These are phyloP conservation scores for Tipula vernalis DNA, from an alignment of 2,888 invertebrate species.

Conservation along the genomic window DNA sequence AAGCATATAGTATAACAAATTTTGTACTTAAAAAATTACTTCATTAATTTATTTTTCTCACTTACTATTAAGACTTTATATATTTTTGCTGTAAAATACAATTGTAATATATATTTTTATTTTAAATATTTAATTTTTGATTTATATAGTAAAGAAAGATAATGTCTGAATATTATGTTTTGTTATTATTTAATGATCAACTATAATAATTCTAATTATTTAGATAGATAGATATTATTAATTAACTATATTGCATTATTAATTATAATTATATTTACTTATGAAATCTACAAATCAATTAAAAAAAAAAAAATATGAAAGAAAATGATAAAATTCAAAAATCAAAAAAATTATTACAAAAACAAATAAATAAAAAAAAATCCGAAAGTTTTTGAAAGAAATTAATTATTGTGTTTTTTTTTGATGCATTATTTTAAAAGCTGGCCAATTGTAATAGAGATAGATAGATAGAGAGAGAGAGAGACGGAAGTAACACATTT, in stretches of 20 bases:
- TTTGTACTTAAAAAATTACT: neutral
- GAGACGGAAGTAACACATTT: too few species aligned
- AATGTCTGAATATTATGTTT: neutral
- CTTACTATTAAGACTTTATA: neutral
- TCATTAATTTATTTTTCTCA: neutral
- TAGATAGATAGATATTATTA: neutral
- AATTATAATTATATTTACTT: conserved; percentile 4
- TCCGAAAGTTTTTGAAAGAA: neutral
- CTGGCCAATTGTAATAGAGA: too few species aligned
- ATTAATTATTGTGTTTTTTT: neutral
- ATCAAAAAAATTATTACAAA: neutral
- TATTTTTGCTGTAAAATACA: neutral
- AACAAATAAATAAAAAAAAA: neutral
- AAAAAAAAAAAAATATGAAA: neutral
- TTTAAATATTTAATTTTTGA: neutral
- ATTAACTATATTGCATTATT: neutral
- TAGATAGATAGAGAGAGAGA: too few species aligned
- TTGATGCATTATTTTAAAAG: too few species aligned
- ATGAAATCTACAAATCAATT: neutral
- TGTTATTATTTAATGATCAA: neutral
- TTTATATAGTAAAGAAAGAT: neutral
- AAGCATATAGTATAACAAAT: neutral
- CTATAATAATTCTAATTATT: neutral
- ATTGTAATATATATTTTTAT: neutral
- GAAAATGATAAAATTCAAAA: neutral